These are phyloP conservation scores for Timandra comae DNA, from an alignment of 2,888 invertebrate species.

Conservation along the genomic window DNA sequence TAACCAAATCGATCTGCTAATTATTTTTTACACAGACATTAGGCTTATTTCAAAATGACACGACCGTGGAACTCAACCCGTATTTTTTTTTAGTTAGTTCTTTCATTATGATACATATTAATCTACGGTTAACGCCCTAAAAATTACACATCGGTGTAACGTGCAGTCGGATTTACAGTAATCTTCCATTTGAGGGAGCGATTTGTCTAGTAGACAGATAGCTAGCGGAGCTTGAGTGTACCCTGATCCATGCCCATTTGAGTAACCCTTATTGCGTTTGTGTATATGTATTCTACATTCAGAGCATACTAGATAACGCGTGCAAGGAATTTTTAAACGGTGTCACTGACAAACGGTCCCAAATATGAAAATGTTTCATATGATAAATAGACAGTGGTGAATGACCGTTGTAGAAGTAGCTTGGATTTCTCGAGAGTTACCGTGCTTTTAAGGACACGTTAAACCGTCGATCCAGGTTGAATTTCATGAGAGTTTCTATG, in stretches of 20 bases:
- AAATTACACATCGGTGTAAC: conserved; percentile 26
- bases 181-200: conserved; percentile 65
- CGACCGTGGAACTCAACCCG: too few species aligned
- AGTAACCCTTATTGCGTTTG: conserved; percentile 16
- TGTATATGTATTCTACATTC: not conserved
- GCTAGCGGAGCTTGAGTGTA: conserved; percentile 34
- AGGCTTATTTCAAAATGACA: too few species aligned
- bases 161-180: conserved; percentile 38
- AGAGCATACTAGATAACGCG: not conserved
- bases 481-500: too few species aligned
- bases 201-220: conserved; percentile 65
- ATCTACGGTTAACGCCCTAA: too few species aligned
- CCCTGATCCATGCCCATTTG: conserved; percentile 31
- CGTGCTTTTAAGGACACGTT: not conserved
- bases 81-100: too few species aligned
- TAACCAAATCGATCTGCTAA: too few species aligned
- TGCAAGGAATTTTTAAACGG: not conserved
- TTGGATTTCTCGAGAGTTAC: not conserved
- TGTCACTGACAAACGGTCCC: not conserved
- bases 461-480: too few species aligned
- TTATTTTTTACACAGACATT: too few species aligned
- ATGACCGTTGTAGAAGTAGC: not conserved
- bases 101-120: too few species aligned
- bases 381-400: not conserved
- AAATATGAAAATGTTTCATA: not conserved